These are phyloP conservation scores for Narcine bancroftii DNA, from an alignment of 2,113 vertebrate species.

Conservation along the genomic window DNA sequence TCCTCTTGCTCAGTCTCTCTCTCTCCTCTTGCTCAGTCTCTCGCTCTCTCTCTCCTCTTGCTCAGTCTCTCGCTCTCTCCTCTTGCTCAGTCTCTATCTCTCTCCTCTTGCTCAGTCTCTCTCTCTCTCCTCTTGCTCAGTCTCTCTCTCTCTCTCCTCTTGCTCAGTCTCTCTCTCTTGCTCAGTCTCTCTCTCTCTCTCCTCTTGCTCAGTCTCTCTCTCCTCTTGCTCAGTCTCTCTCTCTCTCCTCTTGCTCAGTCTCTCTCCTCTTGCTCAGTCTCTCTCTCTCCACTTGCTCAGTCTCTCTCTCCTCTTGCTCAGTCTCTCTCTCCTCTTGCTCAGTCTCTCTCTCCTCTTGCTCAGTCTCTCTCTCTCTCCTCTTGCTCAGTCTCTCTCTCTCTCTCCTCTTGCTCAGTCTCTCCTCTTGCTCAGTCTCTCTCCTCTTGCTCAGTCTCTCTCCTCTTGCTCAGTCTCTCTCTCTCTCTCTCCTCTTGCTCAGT, in stretches of 20 bases:
- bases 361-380: not conserved
- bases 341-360: not conserved
- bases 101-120: not conserved
- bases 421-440: not conserved
- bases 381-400: not conserved
- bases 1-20: not conserved
- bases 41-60: not conserved
- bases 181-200: not conserved
- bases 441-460: no score
- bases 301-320: not conserved
- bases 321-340: not conserved
- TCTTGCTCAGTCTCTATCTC: no score
- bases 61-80: not conserved
- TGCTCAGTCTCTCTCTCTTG: not conserved
- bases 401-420: no score
- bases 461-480: not conserved
- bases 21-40: not conserved
- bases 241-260: not conserved
- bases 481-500: no score
- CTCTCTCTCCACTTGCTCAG: no score
- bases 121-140: not conserved
- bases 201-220: not conserved
- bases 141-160: not conserved
- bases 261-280: not conserved
- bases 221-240: not conserved